phyloP scores from a whole-genome alignment of 2,113 vertebrate species.

The Misgurnus mizolepis region DNA sequence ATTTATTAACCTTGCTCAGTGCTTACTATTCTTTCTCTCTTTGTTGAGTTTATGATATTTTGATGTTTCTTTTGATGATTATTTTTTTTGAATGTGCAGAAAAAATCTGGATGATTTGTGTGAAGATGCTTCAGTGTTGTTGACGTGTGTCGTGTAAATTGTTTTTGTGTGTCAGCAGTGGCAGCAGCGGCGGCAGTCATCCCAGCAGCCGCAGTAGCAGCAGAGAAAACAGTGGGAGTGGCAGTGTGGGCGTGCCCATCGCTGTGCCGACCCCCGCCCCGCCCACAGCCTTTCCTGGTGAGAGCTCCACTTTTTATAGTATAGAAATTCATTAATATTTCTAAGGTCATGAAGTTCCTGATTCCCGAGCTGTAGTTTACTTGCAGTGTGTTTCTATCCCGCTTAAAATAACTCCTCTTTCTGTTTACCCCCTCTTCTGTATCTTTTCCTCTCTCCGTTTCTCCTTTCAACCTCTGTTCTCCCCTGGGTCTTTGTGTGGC shows the following conservation, averaged over 20 bases:
- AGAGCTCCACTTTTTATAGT: constrained; percentile 22
- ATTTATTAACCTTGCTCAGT: too few relatives aligned
- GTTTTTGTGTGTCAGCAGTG: constrained; percentile 82
- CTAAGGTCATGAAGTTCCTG: not conserved
- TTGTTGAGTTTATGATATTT: too few relatives aligned
- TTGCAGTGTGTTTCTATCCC: not conserved
- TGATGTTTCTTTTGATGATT: too few relatives aligned
- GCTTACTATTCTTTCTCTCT: too few relatives aligned
- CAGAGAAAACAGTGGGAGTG: constrained; percentile 97
- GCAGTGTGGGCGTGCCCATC: constrained; percentile 96
- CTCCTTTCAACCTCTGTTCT: constrained; percentile 30
- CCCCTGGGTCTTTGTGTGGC: constrained; percentile 58
- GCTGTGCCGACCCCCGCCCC: constrained; percentile 96
- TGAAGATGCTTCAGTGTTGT: not conserved
- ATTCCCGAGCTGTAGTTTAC: not conserved
- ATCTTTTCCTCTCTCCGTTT: constrained; percentile 3
- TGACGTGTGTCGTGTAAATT: not conserved
- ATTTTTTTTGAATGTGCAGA: not conserved
- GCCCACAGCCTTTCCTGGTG: constrained; percentile 95
- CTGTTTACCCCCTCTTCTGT: constrained; percentile 38
- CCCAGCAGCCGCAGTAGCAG: constrained; percentile 98
- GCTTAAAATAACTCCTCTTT: not conserved
- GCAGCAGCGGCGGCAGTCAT: constrained; percentile 96
- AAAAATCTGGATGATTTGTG: too few relatives aligned
- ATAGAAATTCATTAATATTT: not conserved